Conservation (phyloP, 2,113 vertebrate species). For the Herpetotheres cachinnans region DNA sequence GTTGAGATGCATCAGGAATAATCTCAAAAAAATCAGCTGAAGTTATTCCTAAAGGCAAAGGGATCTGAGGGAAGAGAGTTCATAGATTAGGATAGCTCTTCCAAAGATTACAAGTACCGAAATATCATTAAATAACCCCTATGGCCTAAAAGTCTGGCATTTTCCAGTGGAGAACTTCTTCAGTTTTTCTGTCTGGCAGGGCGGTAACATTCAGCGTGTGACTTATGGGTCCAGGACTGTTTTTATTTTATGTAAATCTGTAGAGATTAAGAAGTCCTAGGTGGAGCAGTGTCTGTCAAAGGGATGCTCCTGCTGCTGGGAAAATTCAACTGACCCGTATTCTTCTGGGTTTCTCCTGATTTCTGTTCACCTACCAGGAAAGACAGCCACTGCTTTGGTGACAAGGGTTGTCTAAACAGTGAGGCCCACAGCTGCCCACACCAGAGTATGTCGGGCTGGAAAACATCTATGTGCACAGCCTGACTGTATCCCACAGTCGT, state of each 20-base stretch:
- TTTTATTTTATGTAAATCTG: neutral
- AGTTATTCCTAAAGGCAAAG: neutral
- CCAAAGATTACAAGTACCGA: neutral
- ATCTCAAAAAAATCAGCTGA: neutral
- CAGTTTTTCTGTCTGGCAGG: neutral
- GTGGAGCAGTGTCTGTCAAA: neutral
- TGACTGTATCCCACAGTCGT: fast-evolving
- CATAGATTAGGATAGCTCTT: neutral
- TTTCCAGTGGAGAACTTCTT: neutral
- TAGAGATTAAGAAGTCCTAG: neutral
- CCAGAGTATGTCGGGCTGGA: neutral
- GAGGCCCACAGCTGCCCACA: neutral
- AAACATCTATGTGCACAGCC: neutral
- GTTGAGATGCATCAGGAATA: neutral
- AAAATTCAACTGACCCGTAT: neutral
- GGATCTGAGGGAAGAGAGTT: neutral
- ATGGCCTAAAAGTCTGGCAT: neutral
- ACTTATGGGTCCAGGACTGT: neutral
- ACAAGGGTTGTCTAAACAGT: neutral
- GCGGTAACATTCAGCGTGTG: neutral
- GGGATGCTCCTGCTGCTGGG: neutral
- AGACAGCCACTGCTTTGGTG: neutral
- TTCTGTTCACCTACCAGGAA: neutral
- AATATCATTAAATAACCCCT: neutral
- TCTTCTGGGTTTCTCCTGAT: neutral